Evolutionary conservation across 2,797 vertebrate genomes (phyloP).

Genomic region (Cheirogaleus major): DNA sequence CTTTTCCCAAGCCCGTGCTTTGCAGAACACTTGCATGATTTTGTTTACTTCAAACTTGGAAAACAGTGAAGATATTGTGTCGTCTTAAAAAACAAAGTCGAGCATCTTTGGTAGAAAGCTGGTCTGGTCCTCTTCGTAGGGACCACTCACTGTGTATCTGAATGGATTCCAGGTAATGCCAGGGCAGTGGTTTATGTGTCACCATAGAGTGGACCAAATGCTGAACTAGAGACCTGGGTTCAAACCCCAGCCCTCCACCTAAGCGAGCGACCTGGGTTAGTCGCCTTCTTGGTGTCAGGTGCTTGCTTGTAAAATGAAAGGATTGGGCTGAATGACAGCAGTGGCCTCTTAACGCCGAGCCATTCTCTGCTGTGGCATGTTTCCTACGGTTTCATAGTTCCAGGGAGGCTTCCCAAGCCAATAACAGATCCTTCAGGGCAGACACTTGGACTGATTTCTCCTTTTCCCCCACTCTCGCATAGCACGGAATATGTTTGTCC

Average conservation of each 20-base stretch:
- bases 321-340: accelerated
- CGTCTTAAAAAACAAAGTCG: neutral
- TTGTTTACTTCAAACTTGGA: neutral
- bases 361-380: neutral
- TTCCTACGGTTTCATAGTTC: neutral
- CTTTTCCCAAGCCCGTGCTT: conserved; percentile 54
- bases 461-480: neutral
- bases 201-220: neutral
- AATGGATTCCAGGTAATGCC: neutral
- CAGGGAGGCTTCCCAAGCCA: neutral
- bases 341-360: neutral
- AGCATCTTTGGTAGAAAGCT: neutral
- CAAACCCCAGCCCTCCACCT: neutral
- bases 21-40: conserved; percentile 32
- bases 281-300: neutral
- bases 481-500: neutral
- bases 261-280: neutral
- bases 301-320: neutral
- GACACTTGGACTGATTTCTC: neutral
- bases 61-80: neutral
- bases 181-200: neutral
- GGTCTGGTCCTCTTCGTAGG: neutral
- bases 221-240: neutral
- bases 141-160: too few relatives aligned
- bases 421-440: neutral